Evolutionary conservation across 1,140 invertebrate species (phyloP), one percentile per base, ranked within the genome.

Genomic region (Portunus trituberculatus): DNA sequence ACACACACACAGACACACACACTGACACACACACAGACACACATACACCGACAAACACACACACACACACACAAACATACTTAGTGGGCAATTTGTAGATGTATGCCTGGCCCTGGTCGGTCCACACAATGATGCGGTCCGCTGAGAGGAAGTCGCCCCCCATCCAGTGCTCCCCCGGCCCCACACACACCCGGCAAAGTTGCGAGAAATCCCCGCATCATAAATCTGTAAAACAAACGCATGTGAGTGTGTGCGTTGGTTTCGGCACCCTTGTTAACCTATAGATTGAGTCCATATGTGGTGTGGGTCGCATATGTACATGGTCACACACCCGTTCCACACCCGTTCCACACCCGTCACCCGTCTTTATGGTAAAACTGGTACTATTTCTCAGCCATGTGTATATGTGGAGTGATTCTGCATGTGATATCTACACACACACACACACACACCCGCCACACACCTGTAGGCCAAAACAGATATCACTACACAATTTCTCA

Each of bases 61-160:
- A 76, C 67, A 76, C 0, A 76, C 67, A 7, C 67, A 76, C 6
- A 76, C 67, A 76, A 39, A 97, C 98, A 98, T 98, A 99, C 99
- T 99, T 99, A 95, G 98, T 98, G 8, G 99, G 99, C 96, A 99
- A 97, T 97, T 98, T 99, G 97, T 99, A 99, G 93, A 99, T 97
- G 97, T 99, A 99, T 84, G 98, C 99, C 97, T 99, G 99, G 94
- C 99, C 99, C 96, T 99, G 98, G 95, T 99, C 99, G 89, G 98
- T 99, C 98, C 99, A 99, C 0, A 99, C 98, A 91, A 99, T 98
- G 0, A 99, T 98, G 76, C 98, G 97, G 97, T 99, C 99, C 3
- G 98, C 98, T 4, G 98, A 98, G 20, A 99, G 97, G 97, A 99
- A 99, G 97, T 99, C 98, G 2, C 99, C 99, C 20, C 99, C 99